These are phyloP conservation scores for Aphelenchoides fujianensis DNA, from an alignment of 1,140 invertebrate species.

Conservation along the genomic window DNA sequence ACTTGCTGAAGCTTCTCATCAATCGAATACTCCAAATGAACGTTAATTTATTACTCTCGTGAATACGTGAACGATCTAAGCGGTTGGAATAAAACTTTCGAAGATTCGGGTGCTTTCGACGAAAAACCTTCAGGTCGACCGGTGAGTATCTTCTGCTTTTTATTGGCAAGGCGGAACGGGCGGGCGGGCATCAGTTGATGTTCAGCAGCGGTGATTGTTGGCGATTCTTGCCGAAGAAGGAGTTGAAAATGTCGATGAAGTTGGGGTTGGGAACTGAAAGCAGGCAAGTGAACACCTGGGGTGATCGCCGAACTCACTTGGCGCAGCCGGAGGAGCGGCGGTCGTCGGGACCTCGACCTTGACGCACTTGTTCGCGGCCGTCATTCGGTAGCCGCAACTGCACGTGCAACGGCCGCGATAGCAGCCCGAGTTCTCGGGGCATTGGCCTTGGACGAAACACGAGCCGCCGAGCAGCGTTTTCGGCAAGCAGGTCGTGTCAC, in stretches of 20 bases:
- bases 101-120: no score
- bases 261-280: background rate
- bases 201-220: background rate
- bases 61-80: no score
- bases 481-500: slow-evolving; percentile 57
- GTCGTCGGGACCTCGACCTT: slow-evolving; percentile 48
- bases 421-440: slow-evolving; percentile 58
- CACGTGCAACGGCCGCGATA: slow-evolving; percentile 58
- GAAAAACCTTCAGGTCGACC: no score
- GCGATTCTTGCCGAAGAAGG: background rate
- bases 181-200: no score
- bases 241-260: background rate
- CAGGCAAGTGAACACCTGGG: background rate
- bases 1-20: background rate
- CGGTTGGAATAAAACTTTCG: no score
- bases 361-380: slow-evolving; percentile 49
- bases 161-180: no score
- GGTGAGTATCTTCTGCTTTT: no score
- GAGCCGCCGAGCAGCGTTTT: slow-evolving; percentile 46
- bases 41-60: no score
- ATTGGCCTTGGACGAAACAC: slow-evolving; percentile 62
- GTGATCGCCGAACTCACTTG: slow-evolving; percentile 28
- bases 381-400: slow-evolving; percentile 49
- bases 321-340: slow-evolving; percentile 38
- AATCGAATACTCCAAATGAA: slow-evolving; percentile 1